Conservation (phyloP, 2,888 invertebrate species). For the Thymelicus lineola region DNA sequence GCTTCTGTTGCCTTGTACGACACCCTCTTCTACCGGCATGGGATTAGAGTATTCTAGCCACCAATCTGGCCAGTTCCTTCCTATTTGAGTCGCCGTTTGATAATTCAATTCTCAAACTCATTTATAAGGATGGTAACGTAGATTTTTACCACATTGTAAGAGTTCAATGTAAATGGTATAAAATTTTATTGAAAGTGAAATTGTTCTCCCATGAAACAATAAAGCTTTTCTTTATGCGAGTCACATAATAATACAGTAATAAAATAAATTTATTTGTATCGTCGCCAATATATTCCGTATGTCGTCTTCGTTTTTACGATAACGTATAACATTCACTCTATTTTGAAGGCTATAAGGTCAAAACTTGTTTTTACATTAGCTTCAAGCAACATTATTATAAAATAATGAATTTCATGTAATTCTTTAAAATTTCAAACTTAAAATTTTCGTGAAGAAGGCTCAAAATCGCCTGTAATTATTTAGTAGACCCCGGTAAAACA, state of each 20-base stretch:
- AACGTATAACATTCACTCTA: not conserved
- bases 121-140: too few species aligned
- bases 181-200: slow-evolving; percentile 1
- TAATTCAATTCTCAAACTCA: too few species aligned
- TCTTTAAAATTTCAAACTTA: slow-evolving; percentile 8
- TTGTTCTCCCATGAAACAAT: slow-evolving; percentile 23
- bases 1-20: too few species aligned
- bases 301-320: not conserved
- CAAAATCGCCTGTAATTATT: not conserved
- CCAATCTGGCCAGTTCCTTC: too few species aligned
- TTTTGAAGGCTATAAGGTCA: not conserved
- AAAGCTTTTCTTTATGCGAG: slow-evolving; percentile 47
- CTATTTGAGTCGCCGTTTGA: too few species aligned
- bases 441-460: not conserved
- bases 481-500: not conserved
- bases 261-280: slow-evolving; percentile 53
- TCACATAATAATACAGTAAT: slow-evolving; percentile 54
- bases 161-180: too few species aligned
- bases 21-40: too few species aligned
- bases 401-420: not conserved
- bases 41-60: too few species aligned
- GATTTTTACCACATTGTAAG: too few species aligned
- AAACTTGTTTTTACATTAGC: not conserved
- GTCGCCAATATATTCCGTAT: slow-evolving; percentile 5
- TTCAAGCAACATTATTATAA: too few species aligned